These are phyloP conservation scores for Phylloscopus trochiloides DNA, from an alignment of 2,113 vertebrate species.

Conservation along the genomic window DNA sequence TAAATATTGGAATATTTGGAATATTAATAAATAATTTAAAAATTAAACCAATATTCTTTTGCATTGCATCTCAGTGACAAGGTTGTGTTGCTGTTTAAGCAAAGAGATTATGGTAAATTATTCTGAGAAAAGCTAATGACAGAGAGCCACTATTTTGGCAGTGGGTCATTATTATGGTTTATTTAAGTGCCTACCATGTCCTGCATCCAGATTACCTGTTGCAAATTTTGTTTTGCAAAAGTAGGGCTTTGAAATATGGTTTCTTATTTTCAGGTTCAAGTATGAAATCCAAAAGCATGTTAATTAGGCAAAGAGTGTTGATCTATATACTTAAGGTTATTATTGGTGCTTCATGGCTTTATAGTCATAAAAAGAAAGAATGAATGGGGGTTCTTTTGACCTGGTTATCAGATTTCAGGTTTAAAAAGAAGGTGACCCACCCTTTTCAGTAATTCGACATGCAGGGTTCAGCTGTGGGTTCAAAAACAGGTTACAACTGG, in stretches of 20 bases:
- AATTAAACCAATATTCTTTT: neutral
- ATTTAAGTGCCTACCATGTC: neutral
- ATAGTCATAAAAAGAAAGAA: slow-evolving; percentile 51
- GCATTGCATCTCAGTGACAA: neutral
- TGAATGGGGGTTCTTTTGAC: slow-evolving; percentile 55
- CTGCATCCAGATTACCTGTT: neutral
- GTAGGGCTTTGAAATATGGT: neutral
- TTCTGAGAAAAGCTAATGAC: neutral
- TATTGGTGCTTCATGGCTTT: slow-evolving; percentile 38
- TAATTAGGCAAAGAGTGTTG: slow-evolving; percentile 35
- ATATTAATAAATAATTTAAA: neutral
- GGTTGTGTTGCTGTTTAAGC: neutral
- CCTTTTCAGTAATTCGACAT: slow-evolving; percentile 40
- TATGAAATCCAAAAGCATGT: slow-evolving; percentile 19
- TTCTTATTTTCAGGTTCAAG: slow-evolving; percentile 40
- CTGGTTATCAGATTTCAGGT: slow-evolving; percentile 61
- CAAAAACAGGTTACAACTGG: slow-evolving; percentile 50
- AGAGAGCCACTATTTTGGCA: neutral
- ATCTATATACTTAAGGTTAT: slow-evolving; percentile 36
- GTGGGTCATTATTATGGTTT: neutral
- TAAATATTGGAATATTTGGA: neutral
- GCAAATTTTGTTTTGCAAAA: neutral
- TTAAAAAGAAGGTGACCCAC: slow-evolving; percentile 48
- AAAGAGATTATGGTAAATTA: neutral
- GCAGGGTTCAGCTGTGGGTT: slow-evolving; percentile 42